Evolutionary conservation across 2,797 vertebrate species (phyloP).

Genomic region (Fundulus diaphanus): DNA sequence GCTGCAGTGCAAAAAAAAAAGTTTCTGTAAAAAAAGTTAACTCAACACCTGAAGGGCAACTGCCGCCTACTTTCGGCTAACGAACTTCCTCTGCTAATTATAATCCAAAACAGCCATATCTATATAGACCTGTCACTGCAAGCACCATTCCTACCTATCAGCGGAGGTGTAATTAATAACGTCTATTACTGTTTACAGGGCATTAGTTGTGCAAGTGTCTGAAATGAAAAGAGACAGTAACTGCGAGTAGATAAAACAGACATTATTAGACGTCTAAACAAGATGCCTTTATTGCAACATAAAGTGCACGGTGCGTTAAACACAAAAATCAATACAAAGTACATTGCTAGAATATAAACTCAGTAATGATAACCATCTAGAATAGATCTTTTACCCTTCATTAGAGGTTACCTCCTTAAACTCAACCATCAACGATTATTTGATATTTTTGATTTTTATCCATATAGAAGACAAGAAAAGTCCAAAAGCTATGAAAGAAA

Average conservation of each 20-base stretch:
- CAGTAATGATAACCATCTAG: constrained; percentile 5
- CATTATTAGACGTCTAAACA: not conserved
- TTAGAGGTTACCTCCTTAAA: not conserved
- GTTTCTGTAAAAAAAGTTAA: no score
- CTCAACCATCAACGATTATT: not conserved
- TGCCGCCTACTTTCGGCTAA: constrained; percentile 12
- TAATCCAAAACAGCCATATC: constrained; percentile 7
- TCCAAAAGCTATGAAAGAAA: not conserved
- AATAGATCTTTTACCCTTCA: not conserved
- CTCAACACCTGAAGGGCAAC: constrained; percentile 14
- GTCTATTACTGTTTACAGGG: not conserved
- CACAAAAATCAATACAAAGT: constrained; percentile 7
- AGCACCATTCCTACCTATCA: not conserved
- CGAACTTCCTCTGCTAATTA: constrained; percentile 23
- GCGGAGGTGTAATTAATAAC: constrained; percentile 10
- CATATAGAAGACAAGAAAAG: not conserved
- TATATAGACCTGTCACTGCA: constrained; percentile 13
- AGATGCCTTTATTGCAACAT: not conserved
- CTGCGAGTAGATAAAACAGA: not conserved
- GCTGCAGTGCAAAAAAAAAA: not conserved
- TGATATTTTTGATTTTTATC: not conserved
- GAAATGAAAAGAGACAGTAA: not conserved
- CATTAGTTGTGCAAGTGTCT: not conserved
- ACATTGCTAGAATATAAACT: constrained; percentile 2
- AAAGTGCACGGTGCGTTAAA: not conserved